These are phyloP conservation scores for Pogona vitticeps DNA, from an alignment of 2,113 vertebrate genomes.

Conservation along the genomic window DNA sequence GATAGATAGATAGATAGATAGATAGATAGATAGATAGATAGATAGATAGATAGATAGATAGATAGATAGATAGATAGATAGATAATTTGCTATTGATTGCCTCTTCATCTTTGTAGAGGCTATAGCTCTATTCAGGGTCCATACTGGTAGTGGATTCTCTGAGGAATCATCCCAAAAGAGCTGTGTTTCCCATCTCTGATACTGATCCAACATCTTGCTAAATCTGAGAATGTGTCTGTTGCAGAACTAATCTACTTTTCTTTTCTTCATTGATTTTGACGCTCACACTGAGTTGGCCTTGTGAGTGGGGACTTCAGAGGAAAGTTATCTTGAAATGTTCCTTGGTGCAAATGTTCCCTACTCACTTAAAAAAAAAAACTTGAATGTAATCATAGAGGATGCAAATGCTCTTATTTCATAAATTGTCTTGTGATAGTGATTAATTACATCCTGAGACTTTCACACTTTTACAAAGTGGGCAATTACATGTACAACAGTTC, in stretches of 20 bases:
- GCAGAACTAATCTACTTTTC: background rate
- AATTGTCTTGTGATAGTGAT: constrained; percentile 20
- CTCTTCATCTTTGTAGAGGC: too few relatives aligned
- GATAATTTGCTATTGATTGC: too few relatives aligned
- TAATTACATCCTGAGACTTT: constrained; percentile 14
- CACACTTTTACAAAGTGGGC: constrained; percentile 19
- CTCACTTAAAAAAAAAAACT: background rate
- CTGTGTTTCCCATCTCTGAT: too few relatives aligned
- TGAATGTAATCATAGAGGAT: background rate
- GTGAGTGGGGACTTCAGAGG: too few relatives aligned
- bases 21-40: too few relatives aligned
- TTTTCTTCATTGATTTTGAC: background rate
- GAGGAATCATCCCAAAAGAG: too few relatives aligned
- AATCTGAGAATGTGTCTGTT: background rate
- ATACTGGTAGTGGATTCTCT: too few relatives aligned
- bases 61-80: too few relatives aligned
- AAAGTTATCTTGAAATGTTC: background rate
- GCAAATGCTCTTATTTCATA: background rate
- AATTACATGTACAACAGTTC: constrained; percentile 12
- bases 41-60: too few relatives aligned
- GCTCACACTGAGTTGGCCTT: background rate
- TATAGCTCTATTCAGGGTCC: too few relatives aligned
- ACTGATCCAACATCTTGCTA: background rate
- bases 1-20: too few relatives aligned
- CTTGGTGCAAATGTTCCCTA: background rate